Conservation (phyloP, 2,113 vertebrate genomes). For the Butorides virescens region DNA sequence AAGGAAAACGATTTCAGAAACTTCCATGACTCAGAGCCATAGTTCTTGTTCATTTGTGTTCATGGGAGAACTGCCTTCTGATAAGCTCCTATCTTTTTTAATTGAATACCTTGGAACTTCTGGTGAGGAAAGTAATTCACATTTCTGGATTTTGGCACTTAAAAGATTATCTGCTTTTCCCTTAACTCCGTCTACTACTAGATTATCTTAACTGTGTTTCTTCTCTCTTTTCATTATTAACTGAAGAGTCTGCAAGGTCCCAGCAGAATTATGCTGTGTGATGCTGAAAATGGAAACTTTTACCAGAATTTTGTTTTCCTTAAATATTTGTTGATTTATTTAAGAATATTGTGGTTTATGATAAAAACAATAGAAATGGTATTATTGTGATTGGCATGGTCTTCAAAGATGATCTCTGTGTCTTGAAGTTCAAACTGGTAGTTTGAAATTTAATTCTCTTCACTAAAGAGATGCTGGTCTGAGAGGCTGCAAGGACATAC, state of each 20-base stretch:
- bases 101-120: neutral
- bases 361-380: neutral
- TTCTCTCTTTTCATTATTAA: neutral
- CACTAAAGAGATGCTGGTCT: neutral
- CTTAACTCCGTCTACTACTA: neutral
- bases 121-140: neutral
- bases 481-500: neutral
- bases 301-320: neutral
- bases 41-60: neutral
- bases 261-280: neutral
- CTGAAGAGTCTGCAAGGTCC: neutral
- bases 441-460: neutral
- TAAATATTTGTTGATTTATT: neutral
- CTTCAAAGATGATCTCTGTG: neutral
- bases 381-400: neutral
- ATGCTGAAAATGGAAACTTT: neutral
- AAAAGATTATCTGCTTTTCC: neutral
- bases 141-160: neutral
- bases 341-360: neutral
- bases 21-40: neutral
- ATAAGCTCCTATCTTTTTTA: neutral
- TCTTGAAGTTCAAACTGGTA: neutral
- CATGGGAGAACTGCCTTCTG: neutral
- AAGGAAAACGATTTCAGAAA: neutral
- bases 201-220: neutral